Base-by-base conservation (phyloP, 2,113 vertebrate species). In the Calidris pygmaea region DNA sequence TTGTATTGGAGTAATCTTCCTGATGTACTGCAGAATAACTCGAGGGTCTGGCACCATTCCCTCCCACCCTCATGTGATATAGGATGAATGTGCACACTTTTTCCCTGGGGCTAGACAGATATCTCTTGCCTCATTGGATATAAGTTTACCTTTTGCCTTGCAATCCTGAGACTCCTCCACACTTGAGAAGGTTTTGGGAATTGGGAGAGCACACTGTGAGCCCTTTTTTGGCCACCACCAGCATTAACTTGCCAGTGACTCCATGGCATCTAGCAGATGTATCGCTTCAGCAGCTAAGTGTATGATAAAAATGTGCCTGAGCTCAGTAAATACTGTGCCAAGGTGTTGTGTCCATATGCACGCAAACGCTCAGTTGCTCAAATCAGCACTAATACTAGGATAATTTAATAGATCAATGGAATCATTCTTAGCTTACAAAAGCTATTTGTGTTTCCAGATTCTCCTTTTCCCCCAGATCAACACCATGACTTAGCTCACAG, bases 1-100 rank as follows among this genome's bases (percentile, higher is more conserved):
- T 90, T 66, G 17, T 83, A 39, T 58, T 62, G 66, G 59, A 89
- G 60, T 93, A 90, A 96, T 93, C 94, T 88, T 62, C 79, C 41
- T 85, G 62, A 45, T 85, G 66, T 66, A 48, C 27, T 93, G 85
- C 82, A 88, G 74, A 91, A 80, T 62, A 45, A 79, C 94, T 92
- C 2, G 37, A 90, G 82, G 78, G 77, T 58, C 91, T 95, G 92
- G 92, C 95, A 78, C 37, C 0, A 0, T n/a, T 95, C 85, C 90
- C 85, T 78, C 32, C 20, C 66, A 52, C 26, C 34, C 29, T 50
- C 77, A 67, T 0, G 1, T 82, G 73, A 47, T 19, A 39, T 2
- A 48, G 76, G 50, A 82, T 37, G 43, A 82, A 82, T 6, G 14
- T 23, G 60, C 55, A 63, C 47, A 10, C 20, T 63, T 67, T 23